Evolutionary conservation across 1,140 invertebrate genomes (phyloP), one percentile per base, ranked within the genome.

Genomic region (Zaprionus camerounensis): DNA sequence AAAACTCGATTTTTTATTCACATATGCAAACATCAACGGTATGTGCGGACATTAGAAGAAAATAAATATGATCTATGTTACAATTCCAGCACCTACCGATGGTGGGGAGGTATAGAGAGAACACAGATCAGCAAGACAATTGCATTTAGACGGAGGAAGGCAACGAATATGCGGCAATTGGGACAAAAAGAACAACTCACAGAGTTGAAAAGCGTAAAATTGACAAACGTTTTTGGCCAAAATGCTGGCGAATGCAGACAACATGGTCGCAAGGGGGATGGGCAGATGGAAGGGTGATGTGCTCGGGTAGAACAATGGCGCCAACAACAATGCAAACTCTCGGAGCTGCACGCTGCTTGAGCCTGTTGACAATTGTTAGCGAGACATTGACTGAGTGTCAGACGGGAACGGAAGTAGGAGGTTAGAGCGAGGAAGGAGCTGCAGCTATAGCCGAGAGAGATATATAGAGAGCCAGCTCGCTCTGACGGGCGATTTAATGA

Each of bases 361-460:
- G 85, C 84, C 84, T 87, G 84, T 88, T 87, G 84, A 87, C 84
- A 87, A 88, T 90, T 88, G 85, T 88, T 88, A 90, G 85, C 84
- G 81, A 88, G 85, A 88, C 86, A 88, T 90, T 88, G 85, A 88
- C 85, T 77, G 76, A 90, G 85, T 90, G 85, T 85, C 77, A 69
- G 63, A 49, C 26, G 44, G 34, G 9, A 24, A 41, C n/a, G 24
- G 24, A 5, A 24, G 20, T 24, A 26, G 56, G 9, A 31, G 13
- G 31, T 34, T 5, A 11, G 53, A 22, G 6, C 5, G 22, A 3
- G n/a, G 24, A 20, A 59, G n/a, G 34, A 51, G 41, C 12, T 1
- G 5, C 6, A 28, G 6, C 31, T 11, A 56, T 38, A 31, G 20
- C n/a, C 31, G 15, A 38, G 4, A n/a, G 2, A 34, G 2, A 11